Conservation (phyloP, 2,113 vertebrate genomes). For the Heterochromis multidens region DNA sequence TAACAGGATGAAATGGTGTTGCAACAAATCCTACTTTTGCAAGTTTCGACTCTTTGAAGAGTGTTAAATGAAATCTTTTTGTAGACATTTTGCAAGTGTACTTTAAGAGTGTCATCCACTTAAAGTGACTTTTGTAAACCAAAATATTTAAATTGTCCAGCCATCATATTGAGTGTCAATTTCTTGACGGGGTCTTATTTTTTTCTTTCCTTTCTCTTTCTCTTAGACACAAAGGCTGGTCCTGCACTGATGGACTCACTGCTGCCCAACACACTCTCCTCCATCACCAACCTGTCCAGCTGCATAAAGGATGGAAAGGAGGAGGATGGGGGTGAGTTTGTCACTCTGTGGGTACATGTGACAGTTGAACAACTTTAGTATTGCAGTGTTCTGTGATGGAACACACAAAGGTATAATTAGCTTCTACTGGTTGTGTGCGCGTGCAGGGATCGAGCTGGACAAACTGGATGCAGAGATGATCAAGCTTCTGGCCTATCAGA, state of each 20-base stretch:
- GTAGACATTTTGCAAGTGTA: too few relatives aligned
- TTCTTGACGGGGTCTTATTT: background rate
- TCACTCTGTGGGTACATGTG: background rate
- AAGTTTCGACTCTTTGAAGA: too few relatives aligned
- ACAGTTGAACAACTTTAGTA: background rate
- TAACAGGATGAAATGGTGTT: too few relatives aligned
- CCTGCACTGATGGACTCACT: slow-evolving; percentile 78
- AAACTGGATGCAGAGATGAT: slow-evolving; percentile 91
- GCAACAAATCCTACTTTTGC: too few relatives aligned
- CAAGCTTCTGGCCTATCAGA: slow-evolving; percentile 93
- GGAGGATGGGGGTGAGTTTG: slow-evolving; percentile 79
- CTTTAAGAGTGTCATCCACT: too few relatives aligned
- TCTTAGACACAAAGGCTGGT: slow-evolving; percentile 83
- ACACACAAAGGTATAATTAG: background rate
- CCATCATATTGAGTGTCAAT: background rate
- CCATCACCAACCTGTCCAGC: slow-evolving; percentile 81
- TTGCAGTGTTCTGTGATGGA: background rate
- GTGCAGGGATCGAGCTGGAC: slow-evolving; percentile 87
- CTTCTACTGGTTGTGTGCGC: background rate
- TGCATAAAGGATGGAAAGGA: slow-evolving; percentile 84
- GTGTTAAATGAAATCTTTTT: too few relatives aligned
- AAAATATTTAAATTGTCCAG: background rate
- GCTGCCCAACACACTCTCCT: slow-evolving; percentile 77
- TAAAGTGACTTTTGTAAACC: too few relatives aligned
- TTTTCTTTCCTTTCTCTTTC: background rate